Evolutionary conservation across 2,888 invertebrate genomes (phyloP).

Genomic region (Therioaphis trifolii): DNA sequence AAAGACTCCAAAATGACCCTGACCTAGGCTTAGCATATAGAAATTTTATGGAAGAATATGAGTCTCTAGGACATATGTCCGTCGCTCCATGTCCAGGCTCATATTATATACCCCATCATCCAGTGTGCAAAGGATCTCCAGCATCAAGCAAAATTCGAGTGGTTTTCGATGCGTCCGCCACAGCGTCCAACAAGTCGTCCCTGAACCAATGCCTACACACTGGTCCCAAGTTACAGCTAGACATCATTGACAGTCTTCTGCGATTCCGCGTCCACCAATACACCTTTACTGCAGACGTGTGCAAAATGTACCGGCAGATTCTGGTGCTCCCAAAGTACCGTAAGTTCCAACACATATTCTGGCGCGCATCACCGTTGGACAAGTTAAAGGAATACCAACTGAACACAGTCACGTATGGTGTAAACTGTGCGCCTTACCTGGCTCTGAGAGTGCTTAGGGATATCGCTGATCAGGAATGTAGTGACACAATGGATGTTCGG

Average conservation of each 20-base stretch:
- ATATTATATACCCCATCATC: conserved; percentile 1
- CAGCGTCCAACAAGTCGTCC: neutral
- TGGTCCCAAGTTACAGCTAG: conserved; percentile 67
- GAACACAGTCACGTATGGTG: no score
- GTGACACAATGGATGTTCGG: no score
- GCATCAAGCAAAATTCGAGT: neutral
- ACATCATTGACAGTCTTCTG: conserved; percentile 67
- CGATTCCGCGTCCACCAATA: conserved; percentile 66
- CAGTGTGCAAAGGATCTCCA: neutral
- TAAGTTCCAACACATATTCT: conserved; percentile 68
- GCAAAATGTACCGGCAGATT: conserved; percentile 68
- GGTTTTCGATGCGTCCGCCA: neutral
- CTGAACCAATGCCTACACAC: conserved; percentile 62
- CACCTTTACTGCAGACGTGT: conserved; percentile 68
- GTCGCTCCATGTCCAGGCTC: neutral
- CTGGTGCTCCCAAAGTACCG: conserved; percentile 64
- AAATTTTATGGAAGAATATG: neutral
- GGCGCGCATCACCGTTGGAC: conserved; percentile 65
- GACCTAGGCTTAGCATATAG: neutral
- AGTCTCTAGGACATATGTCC: neutral
- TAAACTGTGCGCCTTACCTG: neutral
- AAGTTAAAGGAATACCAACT: neutral
- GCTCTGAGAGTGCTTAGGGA: neutral
- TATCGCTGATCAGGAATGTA: neutral
- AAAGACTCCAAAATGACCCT: neutral